Evolutionary conservation across 2,888 invertebrate species (phyloP).

Genomic region (Trissoscelio sp.): DNA sequence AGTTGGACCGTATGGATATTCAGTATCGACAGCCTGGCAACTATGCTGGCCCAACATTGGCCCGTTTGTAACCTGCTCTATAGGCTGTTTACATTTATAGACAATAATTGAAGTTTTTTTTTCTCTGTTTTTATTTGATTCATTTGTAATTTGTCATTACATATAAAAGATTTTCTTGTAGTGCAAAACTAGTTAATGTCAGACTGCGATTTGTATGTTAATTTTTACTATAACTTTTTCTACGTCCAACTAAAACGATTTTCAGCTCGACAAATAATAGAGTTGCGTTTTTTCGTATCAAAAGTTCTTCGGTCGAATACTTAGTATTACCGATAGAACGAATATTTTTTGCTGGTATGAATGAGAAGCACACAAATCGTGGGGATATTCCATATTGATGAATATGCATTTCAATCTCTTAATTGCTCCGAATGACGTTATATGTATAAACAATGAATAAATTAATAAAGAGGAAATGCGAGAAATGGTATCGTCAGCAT

Average conservation of each 20-base stretch:
- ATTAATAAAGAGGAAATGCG: constrained; percentile 41
- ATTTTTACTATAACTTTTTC: not conserved
- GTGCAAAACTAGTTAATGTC: too few species aligned
- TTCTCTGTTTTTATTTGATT: too few species aligned
- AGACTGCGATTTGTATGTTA: not conserved
- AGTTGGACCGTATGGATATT: too few species aligned
- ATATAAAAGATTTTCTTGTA: too few species aligned
- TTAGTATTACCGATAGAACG: not conserved
- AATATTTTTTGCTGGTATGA: constrained; percentile 2
- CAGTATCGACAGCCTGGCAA: too few species aligned
- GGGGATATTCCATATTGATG: constrained; percentile 26
- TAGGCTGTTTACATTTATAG: too few species aligned
- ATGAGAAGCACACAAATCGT: not conserved
- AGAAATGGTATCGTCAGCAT: constrained; percentile 30
- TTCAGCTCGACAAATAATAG: not conserved
- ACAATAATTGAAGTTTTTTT: too few species aligned
- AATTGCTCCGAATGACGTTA: constrained; percentile 45
- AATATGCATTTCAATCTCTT: constrained; percentile 44
- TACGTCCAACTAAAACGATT: not conserved
- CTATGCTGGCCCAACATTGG: too few species aligned
- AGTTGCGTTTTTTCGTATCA: not conserved
- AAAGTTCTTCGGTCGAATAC: constrained; percentile 3
- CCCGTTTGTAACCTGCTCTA: too few species aligned
- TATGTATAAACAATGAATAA: constrained; percentile 55
- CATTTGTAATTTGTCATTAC: too few species aligned